Conservation (phyloP, 2,113 vertebrate genomes). For the Bostrychus sinensis region DNA sequence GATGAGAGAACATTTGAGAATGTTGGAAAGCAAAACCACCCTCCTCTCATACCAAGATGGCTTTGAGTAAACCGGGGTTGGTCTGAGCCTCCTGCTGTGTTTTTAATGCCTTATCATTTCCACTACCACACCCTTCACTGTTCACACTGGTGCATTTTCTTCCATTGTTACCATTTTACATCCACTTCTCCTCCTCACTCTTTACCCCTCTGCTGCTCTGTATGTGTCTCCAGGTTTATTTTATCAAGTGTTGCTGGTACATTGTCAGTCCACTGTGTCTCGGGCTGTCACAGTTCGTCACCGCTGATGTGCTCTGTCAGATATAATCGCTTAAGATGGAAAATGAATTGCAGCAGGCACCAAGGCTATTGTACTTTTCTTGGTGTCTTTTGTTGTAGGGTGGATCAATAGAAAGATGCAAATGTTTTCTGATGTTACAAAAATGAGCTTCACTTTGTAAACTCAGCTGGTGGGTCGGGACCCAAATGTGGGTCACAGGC, state of each 20-base stretch:
- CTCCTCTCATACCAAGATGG: neutral
- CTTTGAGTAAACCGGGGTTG: neutral
- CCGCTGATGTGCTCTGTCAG: conserved; percentile 51
- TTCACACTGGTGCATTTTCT: conserved; percentile 2
- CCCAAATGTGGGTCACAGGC: no score
- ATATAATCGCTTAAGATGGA: conserved; percentile 41
- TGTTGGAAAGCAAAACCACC: neutral
- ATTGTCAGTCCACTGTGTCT: conserved; percentile 45
- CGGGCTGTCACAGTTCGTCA: conserved; percentile 54
- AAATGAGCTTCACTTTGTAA: no score
- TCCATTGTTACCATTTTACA: conserved; percentile 24
- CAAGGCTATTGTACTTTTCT: conserved; percentile 7
- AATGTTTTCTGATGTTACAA: neutral
- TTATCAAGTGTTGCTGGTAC: conserved; percentile 33
- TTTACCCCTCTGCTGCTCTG: conserved; percentile 19
- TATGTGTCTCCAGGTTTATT: conserved; percentile 43
- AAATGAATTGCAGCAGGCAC: conserved; percentile 33
- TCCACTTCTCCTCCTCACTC: conserved; percentile 32
- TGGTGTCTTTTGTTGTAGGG: neutral
- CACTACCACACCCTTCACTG: conserved; percentile 10
- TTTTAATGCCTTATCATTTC: conserved; percentile 41
- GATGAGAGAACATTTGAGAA: no score
- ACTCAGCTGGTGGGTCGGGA: no score
- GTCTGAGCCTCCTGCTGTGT: conserved; percentile 15
- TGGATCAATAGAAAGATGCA: neutral